Percentiles rank a stretch among this genome's conserved stretches.
These are phyloP conservation scores for Sclerodermus sp. DNA, from an alignment of 2,888 invertebrate species.

Conservation along the genomic window DNA sequence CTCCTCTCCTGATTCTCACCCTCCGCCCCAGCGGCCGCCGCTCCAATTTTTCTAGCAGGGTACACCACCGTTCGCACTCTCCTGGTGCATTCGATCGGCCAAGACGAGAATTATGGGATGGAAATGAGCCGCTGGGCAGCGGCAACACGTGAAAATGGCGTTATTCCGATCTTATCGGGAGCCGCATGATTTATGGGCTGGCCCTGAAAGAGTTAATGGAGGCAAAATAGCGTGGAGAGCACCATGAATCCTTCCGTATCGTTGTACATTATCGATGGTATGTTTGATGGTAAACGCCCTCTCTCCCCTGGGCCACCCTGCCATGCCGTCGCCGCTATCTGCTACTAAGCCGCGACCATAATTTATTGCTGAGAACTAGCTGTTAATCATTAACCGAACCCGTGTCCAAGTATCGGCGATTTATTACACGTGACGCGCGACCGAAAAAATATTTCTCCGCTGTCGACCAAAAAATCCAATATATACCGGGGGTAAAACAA, in stretches of 20 bases:
- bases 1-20: no score
- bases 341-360: slow-evolving; percentile 22
- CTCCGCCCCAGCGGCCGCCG: neutral
- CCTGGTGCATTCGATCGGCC: neutral
- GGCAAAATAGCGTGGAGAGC: slow-evolving; percentile 41
- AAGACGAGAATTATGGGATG: slow-evolving; percentile 18
- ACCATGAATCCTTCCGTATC: slow-evolving; percentile 46
- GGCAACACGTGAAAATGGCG: slow-evolving; percentile 37
- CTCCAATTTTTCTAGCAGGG: neutral
- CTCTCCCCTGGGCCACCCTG: slow-evolving; percentile 7
- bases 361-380: slow-evolving; percentile 31
- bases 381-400: slow-evolving; percentile 21
- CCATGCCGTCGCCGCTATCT: neutral
- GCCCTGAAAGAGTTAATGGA: slow-evolving; percentile 48
- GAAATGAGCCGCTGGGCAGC: slow-evolving; percentile 21
- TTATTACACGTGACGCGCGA: no score
- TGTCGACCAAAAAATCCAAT: no score
- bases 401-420: no score
- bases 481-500: no score
- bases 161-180: slow-evolving; percentile 35
- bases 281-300: slow-evolving; percentile 28
- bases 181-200: slow-evolving; percentile 38
- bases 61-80: neutral
- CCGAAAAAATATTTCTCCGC: no score
- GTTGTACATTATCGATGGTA: slow-evolving; percentile 41